Evolutionary conservation across 1,140 invertebrate genomes (phyloP).

Genomic region (Eciton burchellii): DNA sequence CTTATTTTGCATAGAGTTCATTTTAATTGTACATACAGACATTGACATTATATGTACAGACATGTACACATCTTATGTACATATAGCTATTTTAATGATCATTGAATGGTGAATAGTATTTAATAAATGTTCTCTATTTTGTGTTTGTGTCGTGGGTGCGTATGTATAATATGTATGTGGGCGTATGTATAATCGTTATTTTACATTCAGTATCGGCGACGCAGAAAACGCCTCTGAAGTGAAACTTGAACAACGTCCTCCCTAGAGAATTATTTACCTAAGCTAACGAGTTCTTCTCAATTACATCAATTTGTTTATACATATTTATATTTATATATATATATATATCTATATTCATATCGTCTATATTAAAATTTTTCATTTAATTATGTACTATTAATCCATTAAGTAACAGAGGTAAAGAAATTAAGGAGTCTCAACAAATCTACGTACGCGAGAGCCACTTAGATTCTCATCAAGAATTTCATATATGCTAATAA

Average conservation of each 20-base stretch:
- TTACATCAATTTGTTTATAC: slow-evolving; percentile 82
- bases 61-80: slow-evolving; percentile 80
- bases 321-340: slow-evolving; percentile 78
- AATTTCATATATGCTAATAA: slow-evolving; percentile 67
- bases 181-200: slow-evolving; percentile 74
- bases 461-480: slow-evolving; percentile 54
- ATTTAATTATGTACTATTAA: slow-evolving; percentile 78
- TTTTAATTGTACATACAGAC: slow-evolving; percentile 80
- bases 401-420: slow-evolving; percentile 79
- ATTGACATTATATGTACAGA: slow-evolving; percentile 81
- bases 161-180: slow-evolving; percentile 71
- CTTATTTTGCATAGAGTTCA: slow-evolving; percentile 76
- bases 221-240: slow-evolving; percentile 60
- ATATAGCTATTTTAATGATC: slow-evolving; percentile 71
- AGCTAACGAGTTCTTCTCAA: slow-evolving; percentile 79
- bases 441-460: slow-evolving; percentile 69
- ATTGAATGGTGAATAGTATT: slow-evolving; percentile 64
- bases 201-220: slow-evolving; percentile 70
- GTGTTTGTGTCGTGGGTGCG: slow-evolving; percentile 60
- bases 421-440: slow-evolving; percentile 74
- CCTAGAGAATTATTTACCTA: slow-evolving; percentile 78
- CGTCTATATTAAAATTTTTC: slow-evolving; percentile 78
- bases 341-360: slow-evolving; percentile 79
- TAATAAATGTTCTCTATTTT: slow-evolving; percentile 69
- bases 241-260: slow-evolving; percentile 82